Percentiles rank a stretch among this genome's conserved stretches.
Conservation (phyloP, 2,888 invertebrate species). For the Lycaena phlaeas region DNA sequence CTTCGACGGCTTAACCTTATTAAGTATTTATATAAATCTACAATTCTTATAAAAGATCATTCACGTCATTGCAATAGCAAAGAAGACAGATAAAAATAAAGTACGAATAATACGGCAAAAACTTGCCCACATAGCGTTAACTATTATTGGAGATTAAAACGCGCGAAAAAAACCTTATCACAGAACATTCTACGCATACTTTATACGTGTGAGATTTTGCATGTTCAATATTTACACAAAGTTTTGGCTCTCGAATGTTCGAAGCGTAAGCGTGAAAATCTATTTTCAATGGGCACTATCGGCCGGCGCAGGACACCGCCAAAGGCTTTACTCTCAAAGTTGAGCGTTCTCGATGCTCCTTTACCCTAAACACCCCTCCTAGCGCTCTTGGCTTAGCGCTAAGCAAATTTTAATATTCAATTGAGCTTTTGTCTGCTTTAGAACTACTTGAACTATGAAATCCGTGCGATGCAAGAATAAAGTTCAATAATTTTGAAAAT, state of each 20-base stretch:
- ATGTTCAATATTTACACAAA: conserved; percentile 49
- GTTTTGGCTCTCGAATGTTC: conserved; percentile 48
- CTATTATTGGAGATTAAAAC: conserved; percentile 3
- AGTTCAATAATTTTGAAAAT: background rate
- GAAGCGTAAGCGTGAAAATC: conserved; percentile 64
- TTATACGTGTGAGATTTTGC: conserved; percentile 8
- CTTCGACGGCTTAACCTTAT: background rate
- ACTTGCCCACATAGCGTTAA: background rate
- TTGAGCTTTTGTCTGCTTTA: conserved; percentile 45
- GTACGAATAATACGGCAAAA: conserved; percentile 15
- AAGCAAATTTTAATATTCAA: conserved; percentile 71
- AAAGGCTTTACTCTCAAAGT: conserved; percentile 62
- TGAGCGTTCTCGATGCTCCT: conserved; percentile 47
- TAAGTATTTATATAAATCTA: conserved; percentile 9
- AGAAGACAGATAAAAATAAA: conserved; percentile 22
- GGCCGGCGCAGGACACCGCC: conserved; percentile 56
- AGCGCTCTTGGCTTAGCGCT: conserved; percentile 50
- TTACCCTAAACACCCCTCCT: conserved; percentile 46
- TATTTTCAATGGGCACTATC: conserved; percentile 72
- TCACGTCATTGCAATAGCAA: conserved; percentile 21
- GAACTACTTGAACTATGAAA: conserved; percentile 24
- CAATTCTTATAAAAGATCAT: conserved; percentile 13
- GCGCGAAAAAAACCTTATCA: conserved; percentile 3
- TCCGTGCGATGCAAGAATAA: background rate
- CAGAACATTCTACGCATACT: background rate